Base-by-base conservation (phyloP, 2,113 vertebrate genomes). In the Colaptes auratus region DNA sequence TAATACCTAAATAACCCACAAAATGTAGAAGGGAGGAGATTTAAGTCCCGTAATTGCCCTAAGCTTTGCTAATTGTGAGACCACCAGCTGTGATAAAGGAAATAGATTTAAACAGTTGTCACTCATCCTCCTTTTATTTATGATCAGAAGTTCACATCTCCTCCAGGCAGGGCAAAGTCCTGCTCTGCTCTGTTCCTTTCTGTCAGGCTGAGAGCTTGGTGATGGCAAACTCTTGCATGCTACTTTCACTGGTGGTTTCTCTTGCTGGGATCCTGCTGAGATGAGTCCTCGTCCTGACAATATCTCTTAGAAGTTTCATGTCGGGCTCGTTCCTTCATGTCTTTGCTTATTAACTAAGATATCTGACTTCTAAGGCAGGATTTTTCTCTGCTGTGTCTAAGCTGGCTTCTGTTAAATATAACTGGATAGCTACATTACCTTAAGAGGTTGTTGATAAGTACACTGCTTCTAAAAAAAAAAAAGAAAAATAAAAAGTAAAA, bases 61-160 rank as follows among this genome's bases (percentile, higher is more conserved):
- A 75, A 86, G 77, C 61, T 94, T 90, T 88, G 36, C 53, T 95
- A 95, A 89, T 90, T 90, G 48, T 82, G 65, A 84, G 73, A 84
- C 90, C 73, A 87, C 53, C 70, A 69, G 23, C 73, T 79, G 80
- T 84, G 92, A 92, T 59, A 79, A 84, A 90, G 83, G 53, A 95
- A 94, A 94, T 84, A 78, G 39, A 84, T 96, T 90, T 96, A n/a
- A 79, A 72, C 83, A 84, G 50, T 50, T 95, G 77, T 89, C 86
- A 96, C 48, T 86, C 80, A 84, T 75, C 31, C 12, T 64, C 10
- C 4, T 86, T 59, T 86, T 77, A 94, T 27, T 15, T 73, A 78
- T 69, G 80, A 92, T 77, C 58, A 69, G 53, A 72, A 75, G 33
- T 84, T 94, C 80, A 69, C 27, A 15, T 56, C 65, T 90, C 30